Base-by-base conservation (phyloP, 1,140 invertebrate species). In the Phocides pigmalion region DNA sequence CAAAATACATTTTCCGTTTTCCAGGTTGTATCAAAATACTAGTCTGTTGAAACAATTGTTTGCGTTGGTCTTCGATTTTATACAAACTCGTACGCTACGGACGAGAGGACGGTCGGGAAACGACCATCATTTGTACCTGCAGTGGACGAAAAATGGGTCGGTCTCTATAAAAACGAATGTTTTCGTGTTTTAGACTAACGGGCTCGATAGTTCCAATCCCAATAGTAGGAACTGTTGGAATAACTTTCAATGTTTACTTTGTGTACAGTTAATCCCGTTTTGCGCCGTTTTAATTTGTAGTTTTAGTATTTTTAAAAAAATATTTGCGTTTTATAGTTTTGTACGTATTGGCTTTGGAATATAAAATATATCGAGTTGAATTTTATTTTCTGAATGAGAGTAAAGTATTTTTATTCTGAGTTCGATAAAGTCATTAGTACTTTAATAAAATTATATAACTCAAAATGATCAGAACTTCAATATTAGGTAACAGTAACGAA, bases 31-130 rank as follows among this genome's bases (percentile, higher is more conserved):
- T n/a, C n/a, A n/a, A n/a, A n/a, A n/a, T n/a, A n/a, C n/a, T n/a
- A n/a, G n/a, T n/a, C n/a, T n/a, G n/a, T n/a, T n/a, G n/a, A n/a
- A n/a, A n/a, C n/a, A n/a, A n/a, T n/a, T n/a, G n/a, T n/a, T n/a
- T n/a, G n/a, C n/a, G n/a, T n/a, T n/a, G n/a, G n/a, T n/a, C n/a
- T n/a, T n/a, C n/a, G n/a, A n/a, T n/a, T n/a, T n/a, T n/a, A n/a
- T n/a, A n/a, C n/a, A n/a, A n/a, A n/a, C n/a, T n/a, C n/a, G n/a
- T n/a, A 96, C 72, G 94, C 92, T 71, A 96, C 94, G 1, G 94
- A 94, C 42, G 95, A 94, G 67, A 96, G 93, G n/a, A 95, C 93
- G 0, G 95, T 95, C 9, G 95, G 95, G 91, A 95, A 95, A 95
- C 94, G 19, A 96, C 94, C 17, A 81, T 78, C 28, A 32, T 32